Evolutionary conservation across 2,113 vertebrate species (phyloP).

Genomic region (Cyphomyrus discorhynchus): DNA sequence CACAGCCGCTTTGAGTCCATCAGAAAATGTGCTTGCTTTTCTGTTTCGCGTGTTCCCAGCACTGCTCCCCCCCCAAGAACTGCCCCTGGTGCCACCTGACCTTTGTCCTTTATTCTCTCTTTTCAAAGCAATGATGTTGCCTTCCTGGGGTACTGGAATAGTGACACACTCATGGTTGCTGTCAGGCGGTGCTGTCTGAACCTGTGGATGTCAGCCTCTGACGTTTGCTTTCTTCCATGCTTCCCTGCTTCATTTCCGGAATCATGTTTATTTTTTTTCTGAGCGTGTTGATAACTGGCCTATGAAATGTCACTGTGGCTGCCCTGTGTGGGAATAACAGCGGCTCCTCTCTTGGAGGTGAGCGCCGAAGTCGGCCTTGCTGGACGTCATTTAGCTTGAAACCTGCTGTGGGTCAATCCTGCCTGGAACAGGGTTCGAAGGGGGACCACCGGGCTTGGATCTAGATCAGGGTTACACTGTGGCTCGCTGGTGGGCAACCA

Average conservation of each 20-base stretch:
- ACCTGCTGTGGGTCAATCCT: not conserved
- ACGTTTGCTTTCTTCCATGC: not conserved
- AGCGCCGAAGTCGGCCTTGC: not conserved
- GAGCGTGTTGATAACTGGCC: not conserved
- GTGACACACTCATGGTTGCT: not conserved
- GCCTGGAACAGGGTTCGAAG: not conserved
- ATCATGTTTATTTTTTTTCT: not conserved
- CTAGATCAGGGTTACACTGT: not conserved
- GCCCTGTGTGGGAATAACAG: not conserved
- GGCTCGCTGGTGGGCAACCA: not conserved
- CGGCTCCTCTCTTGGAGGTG: not conserved
- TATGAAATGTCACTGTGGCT: not conserved
- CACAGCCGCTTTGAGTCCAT: too few species aligned
- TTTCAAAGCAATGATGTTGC: not conserved
- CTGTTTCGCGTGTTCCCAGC: too few species aligned
- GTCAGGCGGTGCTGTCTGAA: not conserved
- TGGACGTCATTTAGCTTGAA: not conserved
- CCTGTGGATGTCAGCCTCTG: not conserved
- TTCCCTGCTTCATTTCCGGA: not conserved
- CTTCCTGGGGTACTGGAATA: not conserved
- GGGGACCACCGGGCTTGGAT: not conserved
- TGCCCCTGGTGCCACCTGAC: not conserved
- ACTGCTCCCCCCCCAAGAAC: too few species aligned
- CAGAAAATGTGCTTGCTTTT: too few species aligned
- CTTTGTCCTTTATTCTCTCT: not conserved